phyloP scores from a whole-genome alignment of 1,140 invertebrate species.

The Rhagoletis zephyria region DNA sequence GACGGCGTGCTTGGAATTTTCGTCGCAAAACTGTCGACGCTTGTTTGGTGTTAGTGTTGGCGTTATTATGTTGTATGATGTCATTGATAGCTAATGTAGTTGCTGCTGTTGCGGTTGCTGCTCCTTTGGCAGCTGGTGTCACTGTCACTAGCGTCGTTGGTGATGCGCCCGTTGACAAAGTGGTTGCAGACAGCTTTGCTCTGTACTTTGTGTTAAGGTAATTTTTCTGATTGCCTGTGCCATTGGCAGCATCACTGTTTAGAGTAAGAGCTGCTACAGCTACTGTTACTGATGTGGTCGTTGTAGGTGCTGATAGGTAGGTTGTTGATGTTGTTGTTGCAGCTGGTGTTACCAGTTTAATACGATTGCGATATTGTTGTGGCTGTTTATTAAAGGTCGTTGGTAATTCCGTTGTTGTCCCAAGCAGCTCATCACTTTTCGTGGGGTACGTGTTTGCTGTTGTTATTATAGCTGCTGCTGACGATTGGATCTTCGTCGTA shows the following conservation, averaged over 20 bases:
- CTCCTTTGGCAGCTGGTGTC: conserved; percentile 21
- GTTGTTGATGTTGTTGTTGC: conserved; percentile 52
- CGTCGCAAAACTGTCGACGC: conserved; percentile 63
- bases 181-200: conserved; percentile 58
- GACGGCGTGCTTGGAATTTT: conserved; percentile 68
- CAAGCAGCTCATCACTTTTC: conserved; percentile 33
- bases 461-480: background rate
- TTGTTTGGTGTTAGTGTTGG: conserved; percentile 55
- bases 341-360: conserved; percentile 57
- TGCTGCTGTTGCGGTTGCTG: background rate
- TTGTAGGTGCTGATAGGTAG: conserved; percentile 16
- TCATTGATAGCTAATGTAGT: conserved; percentile 55
- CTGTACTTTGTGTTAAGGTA: conserved; percentile 49
- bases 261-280: conserved; percentile 28
- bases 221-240: conserved; percentile 31
- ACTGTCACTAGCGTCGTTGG: conserved; percentile 36
- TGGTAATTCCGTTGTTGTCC: conserved; percentile 38
- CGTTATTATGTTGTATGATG: conserved; percentile 63
- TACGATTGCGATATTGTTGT: conserved; percentile 29
- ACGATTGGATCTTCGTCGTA: background rate
- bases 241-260: background rate
- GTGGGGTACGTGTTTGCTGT: conserved; percentile 2
- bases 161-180: conserved; percentile 56
- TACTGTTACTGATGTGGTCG: background rate
- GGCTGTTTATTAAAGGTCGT: conserved; percentile 50